Base-by-base conservation (phyloP, 2,797 vertebrate genomes). In the Hipposideros larvatus region DNA sequence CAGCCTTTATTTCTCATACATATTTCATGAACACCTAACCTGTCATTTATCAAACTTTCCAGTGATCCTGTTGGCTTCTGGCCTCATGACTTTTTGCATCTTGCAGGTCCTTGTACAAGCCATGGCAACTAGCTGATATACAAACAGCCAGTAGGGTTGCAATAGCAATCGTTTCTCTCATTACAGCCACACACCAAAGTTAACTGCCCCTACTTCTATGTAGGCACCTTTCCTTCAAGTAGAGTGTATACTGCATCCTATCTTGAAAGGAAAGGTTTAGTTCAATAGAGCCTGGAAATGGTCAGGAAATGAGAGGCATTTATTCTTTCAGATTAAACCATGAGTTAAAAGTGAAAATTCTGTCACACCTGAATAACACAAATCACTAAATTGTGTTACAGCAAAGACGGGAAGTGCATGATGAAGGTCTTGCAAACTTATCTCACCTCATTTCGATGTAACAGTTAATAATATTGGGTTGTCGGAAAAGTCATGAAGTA, bases 261-360 rank as follows among this genome's bases (percentile, higher is more conserved):
- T 87, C 61, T 53, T 70, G 51, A 82, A 82, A 90, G 22, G 21
- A 87, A 68, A 0, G 9, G 21, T n/a, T 90, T 87, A 82, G 55
- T 70, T 70, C 53, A 80, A 43, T 43, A 63, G 22, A 61, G 5
- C 75, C 24, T 78, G 22, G 53, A 68, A n/a, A 75, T 55, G 28
- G 51, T 90, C 68, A 75, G 68, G 31, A 91, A 75, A 90, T 80
- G 41, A 80, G 34, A 46, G 13, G 37, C 28, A 63, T 24, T 53
- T 74, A 73, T 37, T 82, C 28, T 70, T 75, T 96, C 59, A 80
- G 18, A n/a, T 82, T 87, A 87, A 75, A 75, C 22, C 68, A 31
- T 46, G 5, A 87, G 22, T 68, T 70, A 75, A 51, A 53, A 43
- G 10, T 66, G n/a, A 93, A 70, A 82, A 55, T 87, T 82, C 28